Percentiles rank a stretch among this genome's conserved stretches.
Conservation (phyloP, 2,797 vertebrate genomes). For the Tapera naevia region DNA sequence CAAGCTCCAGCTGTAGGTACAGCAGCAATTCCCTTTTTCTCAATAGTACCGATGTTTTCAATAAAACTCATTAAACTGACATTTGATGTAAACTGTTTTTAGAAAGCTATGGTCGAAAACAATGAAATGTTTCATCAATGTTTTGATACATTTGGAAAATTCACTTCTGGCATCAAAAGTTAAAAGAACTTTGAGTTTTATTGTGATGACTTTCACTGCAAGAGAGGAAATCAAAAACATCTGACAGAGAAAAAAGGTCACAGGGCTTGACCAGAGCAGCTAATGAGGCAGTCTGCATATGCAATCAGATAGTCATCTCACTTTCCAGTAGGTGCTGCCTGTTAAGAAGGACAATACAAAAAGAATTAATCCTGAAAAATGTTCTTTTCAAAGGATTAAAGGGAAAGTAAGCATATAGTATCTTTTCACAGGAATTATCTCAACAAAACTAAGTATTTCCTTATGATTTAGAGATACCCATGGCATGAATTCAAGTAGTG, state of each 20-base stretch:
- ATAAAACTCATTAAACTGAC: neutral
- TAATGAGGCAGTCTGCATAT: slow-evolving; percentile 19
- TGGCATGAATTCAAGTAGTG: neutral
- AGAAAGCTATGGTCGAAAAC: neutral
- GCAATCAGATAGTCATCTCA: neutral
- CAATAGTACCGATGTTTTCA: neutral
- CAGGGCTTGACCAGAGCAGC: neutral
- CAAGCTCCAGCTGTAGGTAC: neutral
- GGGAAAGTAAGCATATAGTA: neutral
- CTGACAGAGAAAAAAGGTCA: slow-evolving; percentile 40
- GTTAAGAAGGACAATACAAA: neutral
- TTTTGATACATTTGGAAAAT: neutral
- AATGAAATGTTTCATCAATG: neutral
- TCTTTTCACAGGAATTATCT: neutral
- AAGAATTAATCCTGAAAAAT: neutral
- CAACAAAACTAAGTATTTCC: neutral
- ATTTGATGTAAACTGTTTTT: neutral
- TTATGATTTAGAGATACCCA: neutral
- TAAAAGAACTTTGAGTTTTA: slow-evolving; percentile 32
- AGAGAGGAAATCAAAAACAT: neutral
- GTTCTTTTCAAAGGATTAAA: neutral
- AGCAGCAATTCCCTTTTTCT: neutral
- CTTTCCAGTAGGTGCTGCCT: neutral
- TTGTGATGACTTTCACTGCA: neutral
- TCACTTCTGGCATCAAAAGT: slow-evolving; percentile 28